Conservation (phyloP, 1,140 invertebrate species). For the Microplitis demolitor region DNA sequence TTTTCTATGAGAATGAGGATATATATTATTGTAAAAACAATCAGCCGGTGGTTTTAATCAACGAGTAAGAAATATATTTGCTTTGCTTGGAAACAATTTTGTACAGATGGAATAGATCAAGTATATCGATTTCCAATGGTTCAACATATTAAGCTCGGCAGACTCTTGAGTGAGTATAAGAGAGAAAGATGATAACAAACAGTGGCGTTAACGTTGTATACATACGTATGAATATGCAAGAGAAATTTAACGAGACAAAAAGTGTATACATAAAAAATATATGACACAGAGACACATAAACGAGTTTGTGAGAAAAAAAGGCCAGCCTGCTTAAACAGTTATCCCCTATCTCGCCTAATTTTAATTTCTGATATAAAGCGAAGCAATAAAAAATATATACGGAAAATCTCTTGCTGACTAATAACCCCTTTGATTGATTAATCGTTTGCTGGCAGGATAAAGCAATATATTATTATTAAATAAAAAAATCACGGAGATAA, state of each 20-base stretch:
- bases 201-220: neutral
- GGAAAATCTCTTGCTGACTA: too few relatives aligned
- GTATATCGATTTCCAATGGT: slow-evolving; percentile 21
- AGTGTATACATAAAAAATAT: neutral
- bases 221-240: slow-evolving; percentile 10
- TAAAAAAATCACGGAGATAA: neutral
- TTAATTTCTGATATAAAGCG: too few relatives aligned
- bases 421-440: too few relatives aligned
- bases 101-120: slow-evolving; percentile 14
- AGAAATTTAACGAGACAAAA: slow-evolving; percentile 9
- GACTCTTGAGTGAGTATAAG: neutral
- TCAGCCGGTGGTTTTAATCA: slow-evolving; percentile 14
- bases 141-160: slow-evolving; percentile 2
- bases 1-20: too few relatives aligned
- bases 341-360: too few relatives aligned
- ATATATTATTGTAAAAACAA: slow-evolving; percentile 4
- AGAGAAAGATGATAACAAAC: slow-evolving; percentile 1
- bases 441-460: too few relatives aligned
- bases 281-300: too few relatives aligned
- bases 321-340: too few relatives aligned
- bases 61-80: slow-evolving; percentile 14
- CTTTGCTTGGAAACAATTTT: slow-evolving; percentile 10
- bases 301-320: too few relatives aligned
- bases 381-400: too few relatives aligned
- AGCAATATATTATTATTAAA: neutral